Percentiles rank a stretch among this genome's conserved stretches.
Conservation (phyloP, 2,113 vertebrate genomes). For the Tenebrosternarchus preto region DNA sequence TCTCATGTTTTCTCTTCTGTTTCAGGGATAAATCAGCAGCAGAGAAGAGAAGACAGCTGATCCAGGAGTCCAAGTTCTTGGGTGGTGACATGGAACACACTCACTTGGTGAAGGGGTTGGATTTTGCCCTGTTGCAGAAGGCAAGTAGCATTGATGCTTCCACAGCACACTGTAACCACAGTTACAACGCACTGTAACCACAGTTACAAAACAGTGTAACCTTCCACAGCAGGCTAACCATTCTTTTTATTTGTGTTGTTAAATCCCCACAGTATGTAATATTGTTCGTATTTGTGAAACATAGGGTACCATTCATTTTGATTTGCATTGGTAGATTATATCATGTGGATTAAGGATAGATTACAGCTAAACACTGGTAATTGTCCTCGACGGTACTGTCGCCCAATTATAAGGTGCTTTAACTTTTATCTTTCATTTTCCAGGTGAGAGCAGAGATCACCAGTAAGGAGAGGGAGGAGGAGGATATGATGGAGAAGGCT, state of each 20-base stretch:
- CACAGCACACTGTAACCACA: not conserved
- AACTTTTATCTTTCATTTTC: no score
- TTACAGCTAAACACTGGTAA: not conserved
- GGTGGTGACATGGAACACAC: constrained; percentile 99
- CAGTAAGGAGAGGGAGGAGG: constrained; percentile 96
- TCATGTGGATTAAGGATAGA: not conserved
- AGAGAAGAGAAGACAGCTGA: constrained; percentile 95
- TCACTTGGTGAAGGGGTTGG: constrained; percentile 99
- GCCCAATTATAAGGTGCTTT: no score
- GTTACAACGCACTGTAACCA: not conserved
- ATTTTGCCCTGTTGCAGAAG: constrained; percentile 97
- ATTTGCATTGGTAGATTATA: no score
- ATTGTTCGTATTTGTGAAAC: not conserved
- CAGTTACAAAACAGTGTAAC: not conserved
- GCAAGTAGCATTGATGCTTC: constrained; percentile 67
- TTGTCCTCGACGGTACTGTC: no score
- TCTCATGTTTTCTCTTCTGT: not conserved
- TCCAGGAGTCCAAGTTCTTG: constrained; percentile 99
- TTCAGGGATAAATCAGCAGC: constrained; percentile 93
- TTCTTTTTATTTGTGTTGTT: no score
- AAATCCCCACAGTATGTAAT: no score
- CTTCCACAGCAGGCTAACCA: no score
- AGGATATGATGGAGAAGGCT: constrained; percentile 96
- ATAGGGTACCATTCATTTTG: no score
- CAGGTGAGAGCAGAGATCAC: constrained; percentile 97